Base-by-base conservation (phyloP, 2,113 vertebrate genomes). In the Siniperca chuatsi region DNA sequence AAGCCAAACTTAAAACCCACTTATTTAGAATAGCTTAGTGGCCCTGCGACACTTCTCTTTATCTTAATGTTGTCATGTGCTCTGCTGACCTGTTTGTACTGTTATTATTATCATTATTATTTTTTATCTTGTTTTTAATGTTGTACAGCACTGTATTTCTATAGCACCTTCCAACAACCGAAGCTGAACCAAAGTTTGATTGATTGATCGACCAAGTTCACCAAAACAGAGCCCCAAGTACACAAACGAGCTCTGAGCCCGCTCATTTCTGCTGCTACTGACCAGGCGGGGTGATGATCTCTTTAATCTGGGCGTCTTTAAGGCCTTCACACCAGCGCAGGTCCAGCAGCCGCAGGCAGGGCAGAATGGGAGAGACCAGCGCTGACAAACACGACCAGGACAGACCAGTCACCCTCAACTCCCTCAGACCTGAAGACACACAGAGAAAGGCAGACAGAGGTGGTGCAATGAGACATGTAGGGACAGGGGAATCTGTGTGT, bases 241-340 rank as follows among this genome's bases (percentile, higher is more conserved):
- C 4, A 46, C 11, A 2, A 8, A 1, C 16, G 42, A 67, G 62
- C 25, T 23, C 0, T 29, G 58, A 15, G 13, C 10, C 44, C 3
- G 44, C 12, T 52, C 16, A 18, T 29, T 64, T 10, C 4, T 50
- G 50, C 15, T 11, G 70, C 8, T 33, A 73, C 91, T 89, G 4
- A 96, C 96, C 96, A 18, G 97, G 96, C 23, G 97, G 97, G 0
- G 91, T 95, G 87, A 99, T 91, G 52, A 99, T 95, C 86, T 99
- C 98, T 92, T 97, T 97, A 72, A 99, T 97, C 92, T 99, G 98
- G n/a, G 96, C 90, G 88, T 99, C 98, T 90, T 96, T 98, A 67
- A 99, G 92, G 81, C 97, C 98, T 77, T 98, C 97, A 86, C 97
- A 97, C 98, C 98, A 99, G 92, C 98, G 97, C 93, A 99, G 96